A percentile compares a stretch with the other conserved stretches of the same genome.
Conservation (phyloP, 2,888 invertebrate genomes). For the Drosophila merina region DNA sequence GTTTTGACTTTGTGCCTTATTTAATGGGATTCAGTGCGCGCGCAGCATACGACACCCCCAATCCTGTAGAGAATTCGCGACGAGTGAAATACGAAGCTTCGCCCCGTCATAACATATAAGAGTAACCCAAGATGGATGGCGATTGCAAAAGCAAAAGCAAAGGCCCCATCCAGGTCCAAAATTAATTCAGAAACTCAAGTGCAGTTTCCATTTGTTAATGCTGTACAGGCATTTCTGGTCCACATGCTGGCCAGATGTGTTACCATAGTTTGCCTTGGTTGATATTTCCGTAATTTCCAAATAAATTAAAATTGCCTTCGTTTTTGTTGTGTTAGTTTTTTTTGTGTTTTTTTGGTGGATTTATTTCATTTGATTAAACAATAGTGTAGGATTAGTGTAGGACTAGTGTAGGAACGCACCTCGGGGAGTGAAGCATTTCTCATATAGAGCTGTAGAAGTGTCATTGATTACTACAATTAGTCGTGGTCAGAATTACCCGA, state of each 20-base stretch:
- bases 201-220: constrained; percentile 2
- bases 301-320: background rate
- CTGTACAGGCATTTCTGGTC: constrained; percentile 8
- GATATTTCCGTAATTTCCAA: background rate
- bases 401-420: too few relatives aligned
- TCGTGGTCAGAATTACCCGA: too few relatives aligned
- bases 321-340: background rate
- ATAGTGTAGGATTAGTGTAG: too few relatives aligned
- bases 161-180: background rate
- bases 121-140: constrained; percentile 3
- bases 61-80: constrained; percentile 22
- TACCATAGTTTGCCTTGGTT: background rate
- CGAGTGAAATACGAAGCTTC: constrained; percentile 18
- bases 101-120: constrained; percentile 10
- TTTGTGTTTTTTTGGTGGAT: background rate
- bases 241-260: constrained; percentile 14
- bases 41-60: constrained; percentile 27
- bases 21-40: constrained; percentile 13
- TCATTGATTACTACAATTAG: too few relatives aligned
- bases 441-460: too few relatives aligned
- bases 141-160: background rate
- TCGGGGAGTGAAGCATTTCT: too few relatives aligned
- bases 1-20: constrained; percentile 8
- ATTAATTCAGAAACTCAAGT: constrained; percentile 6
- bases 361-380: background rate